These are phyloP conservation scores for Garra rufa DNA, from an alignment of 2,113 vertebrate genomes.

Conservation along the genomic window DNA sequence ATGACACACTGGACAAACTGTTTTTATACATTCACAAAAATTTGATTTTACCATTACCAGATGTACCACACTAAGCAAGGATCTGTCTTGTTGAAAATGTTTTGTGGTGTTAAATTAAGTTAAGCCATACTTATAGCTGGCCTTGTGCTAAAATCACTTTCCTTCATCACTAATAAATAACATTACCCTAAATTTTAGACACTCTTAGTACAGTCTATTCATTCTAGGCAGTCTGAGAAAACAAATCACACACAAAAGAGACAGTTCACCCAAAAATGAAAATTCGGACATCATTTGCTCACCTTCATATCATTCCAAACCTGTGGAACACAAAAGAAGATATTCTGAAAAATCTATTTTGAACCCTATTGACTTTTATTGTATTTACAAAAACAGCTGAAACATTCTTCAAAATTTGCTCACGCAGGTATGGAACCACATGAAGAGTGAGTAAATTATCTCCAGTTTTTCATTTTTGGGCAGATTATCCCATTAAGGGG, in stretches of 20 bases:
- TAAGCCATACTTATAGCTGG: conserved; percentile 2
- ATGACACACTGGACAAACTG: not conserved
- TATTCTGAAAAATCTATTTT: not conserved
- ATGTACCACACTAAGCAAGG: conserved; percentile 1
- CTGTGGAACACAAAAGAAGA: not conserved
- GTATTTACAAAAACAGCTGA: not conserved
- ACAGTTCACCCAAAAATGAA: not conserved
- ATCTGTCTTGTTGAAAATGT: not conserved
- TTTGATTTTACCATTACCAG: not conserved
- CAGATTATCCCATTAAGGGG: not conserved
- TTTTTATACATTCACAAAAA: conserved; percentile 19
- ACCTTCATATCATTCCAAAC: not conserved
- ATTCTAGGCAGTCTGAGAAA: not conserved
- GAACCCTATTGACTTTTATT: not conserved
- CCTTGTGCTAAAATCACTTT: not conserved
- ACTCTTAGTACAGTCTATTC: not conserved
- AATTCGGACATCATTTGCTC: not conserved
- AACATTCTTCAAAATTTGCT: not conserved
- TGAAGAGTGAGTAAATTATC: not conserved
- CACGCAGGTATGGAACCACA: not conserved
- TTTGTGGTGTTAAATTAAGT: not conserved
- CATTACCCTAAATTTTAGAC: not conserved
- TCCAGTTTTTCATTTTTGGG: not conserved
- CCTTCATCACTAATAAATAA: conserved; percentile 3
- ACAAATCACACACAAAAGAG: conserved; percentile 15